Base-by-base conservation (phyloP, 2,113 vertebrate species). In the Rhadina sibilatrix region DNA sequence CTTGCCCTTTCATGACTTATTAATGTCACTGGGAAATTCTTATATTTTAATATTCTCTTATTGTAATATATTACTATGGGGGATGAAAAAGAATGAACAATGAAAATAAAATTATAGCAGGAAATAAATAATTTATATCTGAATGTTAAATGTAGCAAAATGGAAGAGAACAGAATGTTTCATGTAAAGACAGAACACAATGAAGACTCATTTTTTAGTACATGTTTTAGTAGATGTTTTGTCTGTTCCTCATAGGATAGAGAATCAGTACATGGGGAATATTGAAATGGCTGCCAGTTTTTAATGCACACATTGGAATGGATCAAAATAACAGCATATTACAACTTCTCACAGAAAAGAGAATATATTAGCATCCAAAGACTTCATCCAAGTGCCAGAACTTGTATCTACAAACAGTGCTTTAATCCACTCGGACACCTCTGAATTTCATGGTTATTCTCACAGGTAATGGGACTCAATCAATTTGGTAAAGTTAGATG, bases 81-180 rank as follows among this genome's bases (percentile, higher is more conserved):
- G 30, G 11, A 65, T 77, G 15, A 81, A 90, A 94, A 81, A 57
- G 64, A 89, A 80, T 47, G 37, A 92, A 61, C 1, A 8, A 46
- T 70, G 68, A 88, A 90, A 97, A 92, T 66, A 86, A 92, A 84
- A 87, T 52, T 5, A 75, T 60, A 71, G 6, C 14, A 91, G 12
- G 47, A 89, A 91, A 87, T 77, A 87, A 91, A 94, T 83, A 50
- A 72, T 92, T 83, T 90, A 72, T 65, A 66, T 66, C 35, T 86
- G 54, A 93, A 86, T 50, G 31, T 65, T 85, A 74, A 88, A 83
- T 69, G 31, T 38, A 79, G 7, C 15, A 83, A 77, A 90, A 81
- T 46, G 23, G 5, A 14, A 92, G 12, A 87, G 61, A 90, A 83
- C 15, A 74, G n/a, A 87, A 66, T 54, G 16, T 40, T 93, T 83